phyloP scores from a whole-genome alignment of 2,797 vertebrate genomes.

The Diplodus sargus region DNA sequence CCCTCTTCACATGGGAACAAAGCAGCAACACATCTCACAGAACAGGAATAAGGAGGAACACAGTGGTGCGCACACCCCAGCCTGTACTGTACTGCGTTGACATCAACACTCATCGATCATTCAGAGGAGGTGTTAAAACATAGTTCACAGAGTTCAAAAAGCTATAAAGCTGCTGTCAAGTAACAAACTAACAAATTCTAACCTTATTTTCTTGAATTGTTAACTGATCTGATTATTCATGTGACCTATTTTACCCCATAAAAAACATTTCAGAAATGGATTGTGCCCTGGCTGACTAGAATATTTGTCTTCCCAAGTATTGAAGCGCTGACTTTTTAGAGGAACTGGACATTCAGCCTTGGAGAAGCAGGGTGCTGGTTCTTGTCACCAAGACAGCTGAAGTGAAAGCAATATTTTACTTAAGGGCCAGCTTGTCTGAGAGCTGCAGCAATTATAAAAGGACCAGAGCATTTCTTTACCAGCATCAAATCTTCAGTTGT shows the following conservation, averaged over 20 bases:
- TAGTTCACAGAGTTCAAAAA: constrained; percentile 28
- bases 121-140: constrained; percentile 19
- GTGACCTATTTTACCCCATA: not conserved
- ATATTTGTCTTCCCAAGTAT: not conserved
- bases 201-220: not conserved
- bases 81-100: constrained; percentile 14
- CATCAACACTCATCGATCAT: constrained; percentile 54
- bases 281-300: not conserved
- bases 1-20: constrained; percentile 74
- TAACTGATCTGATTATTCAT: not conserved
- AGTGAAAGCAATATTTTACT: not conserved
- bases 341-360: not conserved
- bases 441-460: not conserved
- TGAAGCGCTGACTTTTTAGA: not conserved
- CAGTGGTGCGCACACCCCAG: constrained; percentile 46
- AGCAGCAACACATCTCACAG: constrained; percentile 57
- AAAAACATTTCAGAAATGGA: not conserved
- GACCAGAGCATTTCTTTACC: not conserved
- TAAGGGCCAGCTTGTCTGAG: not conserved
- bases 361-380: constrained; percentile 1
- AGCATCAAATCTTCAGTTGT: not conserved
- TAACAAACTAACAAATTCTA: not conserved
- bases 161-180: not conserved
- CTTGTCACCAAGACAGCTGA: constrained; percentile 16
- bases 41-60: constrained; percentile 59